Base-by-base conservation (phyloP, 2,113 vertebrate species). In the Typhlomys cinereus region DNA sequence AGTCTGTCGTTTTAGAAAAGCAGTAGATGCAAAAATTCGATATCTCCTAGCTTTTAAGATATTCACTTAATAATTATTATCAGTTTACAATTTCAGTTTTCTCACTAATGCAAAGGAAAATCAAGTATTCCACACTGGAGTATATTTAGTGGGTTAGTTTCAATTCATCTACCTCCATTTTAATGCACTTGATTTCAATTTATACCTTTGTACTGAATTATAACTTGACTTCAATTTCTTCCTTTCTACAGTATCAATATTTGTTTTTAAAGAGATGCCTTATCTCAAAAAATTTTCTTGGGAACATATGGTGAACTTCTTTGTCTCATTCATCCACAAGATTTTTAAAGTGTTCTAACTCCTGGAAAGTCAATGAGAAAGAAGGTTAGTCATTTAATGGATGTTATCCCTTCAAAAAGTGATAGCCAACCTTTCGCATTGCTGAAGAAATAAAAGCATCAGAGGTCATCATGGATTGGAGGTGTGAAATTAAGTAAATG, bases 391-490 rank as follows among this genome's bases (percentile, higher is more conserved):
- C 67, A 81, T 76, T 70, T 61, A 27, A 52, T 34, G 64, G 27
- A 13, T 57, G 69, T 9, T n/a, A 88, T n/a, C 64, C 75, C 82
- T 94, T 94, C 71, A 71, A 94, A 94, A 94, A 90, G 8, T 21
- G 4, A 17, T 31, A 46, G 57, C 18, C 23, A n/a, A n/a, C n/a
- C 82, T 89, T 74, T 90, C 48, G 78, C 27, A 48, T 59, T 89
- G 31, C 36, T 62, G 39, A 79, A 76, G 62, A 91, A 62, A 88
- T 57, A n/a, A 66, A 88, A 50, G 5, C n/a, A 50, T 80, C n/a
- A n/a, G n/a, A 36, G 36, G 17, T 54, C 69, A 75, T 50, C 41
- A 92, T 52, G 73, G 73, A 66, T 50, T 13, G 81, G 21, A 52
- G 50, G 57, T 79, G 31, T 29, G 31, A 71, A 76, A 87, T 87